Base-by-base conservation (phyloP, 2,888 invertebrate genomes). In the Bursaphelenchus okinawaensis region DNA sequence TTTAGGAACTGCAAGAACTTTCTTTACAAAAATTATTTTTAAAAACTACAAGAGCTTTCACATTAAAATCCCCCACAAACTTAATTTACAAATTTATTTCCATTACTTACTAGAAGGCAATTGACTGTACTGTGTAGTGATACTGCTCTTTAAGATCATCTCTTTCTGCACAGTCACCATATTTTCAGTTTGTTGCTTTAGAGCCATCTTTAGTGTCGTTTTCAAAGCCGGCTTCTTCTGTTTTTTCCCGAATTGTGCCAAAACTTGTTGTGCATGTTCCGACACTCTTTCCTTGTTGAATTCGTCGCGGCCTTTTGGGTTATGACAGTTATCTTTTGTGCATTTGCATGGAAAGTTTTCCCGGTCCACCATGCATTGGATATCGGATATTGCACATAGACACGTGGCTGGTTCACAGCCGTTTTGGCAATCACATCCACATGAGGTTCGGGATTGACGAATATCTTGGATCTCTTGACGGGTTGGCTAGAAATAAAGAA, bases 291-390 rank as follows among this genome's bases (percentile, higher is more conserved):
- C 60, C 1, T 3, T 20, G 51, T 59, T 7, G 28, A 59, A 59
- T 27, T 59, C 60, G 16, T 59, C 23, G 8, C 60, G 59, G 9
- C 52, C 60, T 19, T 54, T n/a, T 31, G 60, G 60, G 40, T 59
- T 59, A 2, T 2, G 22, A 50, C 60, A 59, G 1, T 12, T 27
- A 9, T 20, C 22, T 16, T 19, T n/a, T 8, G 51, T 23, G 51
- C 60, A 59, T 51, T 8, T 19, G 51, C 60, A 59, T 23, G 60
- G 60, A 6, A 59, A 59, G 12, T 23, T 50, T 16, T 12, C 40
- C 4, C 28, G 22, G 22, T 59, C 60, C 9, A 59, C 60, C 23
- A 20, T 19, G 22, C 60, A 59, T 24, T 23, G 55, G 19, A 59
- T 51, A 16, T 24, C 19, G 12, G 31, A 31, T 2, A 19, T 16